phyloP scores from a whole-genome alignment of 30 jellyfish, hydroid and myxozoan genomes.

The Haliclystus octoradiatus region DNA sequence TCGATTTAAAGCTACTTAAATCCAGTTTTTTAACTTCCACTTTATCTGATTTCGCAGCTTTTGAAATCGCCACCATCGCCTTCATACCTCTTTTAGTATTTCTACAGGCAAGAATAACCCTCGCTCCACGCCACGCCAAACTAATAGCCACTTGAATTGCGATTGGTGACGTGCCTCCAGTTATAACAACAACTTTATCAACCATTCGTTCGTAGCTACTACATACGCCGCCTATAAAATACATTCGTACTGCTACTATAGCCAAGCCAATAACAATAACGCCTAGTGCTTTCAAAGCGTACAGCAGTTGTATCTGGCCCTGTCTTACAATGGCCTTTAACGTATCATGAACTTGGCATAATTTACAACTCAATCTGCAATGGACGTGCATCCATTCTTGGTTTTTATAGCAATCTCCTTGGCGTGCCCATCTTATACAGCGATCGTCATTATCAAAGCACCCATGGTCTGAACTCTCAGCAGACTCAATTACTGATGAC shows the following conservation, averaged over 20 bases:
- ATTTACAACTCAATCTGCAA: background rate
- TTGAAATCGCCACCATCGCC: background rate
- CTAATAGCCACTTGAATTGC: background rate
- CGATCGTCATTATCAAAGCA: background rate
- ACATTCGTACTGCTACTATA: background rate
- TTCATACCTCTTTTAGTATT: background rate
- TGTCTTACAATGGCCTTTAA: background rate
- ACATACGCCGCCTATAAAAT: background rate
- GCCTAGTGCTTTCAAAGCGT: background rate
- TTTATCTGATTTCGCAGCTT: background rate
- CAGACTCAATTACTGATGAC: no score
- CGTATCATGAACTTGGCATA: background rate
- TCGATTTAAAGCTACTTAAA: background rate
- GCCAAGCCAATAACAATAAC: background rate
- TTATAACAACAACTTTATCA: background rate
- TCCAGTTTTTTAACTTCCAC: background rate
- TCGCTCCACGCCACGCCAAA: conserved; percentile 2
- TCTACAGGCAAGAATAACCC: background rate
- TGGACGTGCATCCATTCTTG: background rate
- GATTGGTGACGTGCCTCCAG: background rate
- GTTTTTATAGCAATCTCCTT: background rate
- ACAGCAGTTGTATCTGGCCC: background rate
- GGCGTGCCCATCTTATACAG: background rate
- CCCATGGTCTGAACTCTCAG: no score
- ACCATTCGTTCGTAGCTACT: background rate